A percentile compares a stretch with the other conserved stretches of the same genome.
phyloP scores from a whole-genome alignment of 2,113 vertebrate species.

The Stigmatopora nigra region DNA sequence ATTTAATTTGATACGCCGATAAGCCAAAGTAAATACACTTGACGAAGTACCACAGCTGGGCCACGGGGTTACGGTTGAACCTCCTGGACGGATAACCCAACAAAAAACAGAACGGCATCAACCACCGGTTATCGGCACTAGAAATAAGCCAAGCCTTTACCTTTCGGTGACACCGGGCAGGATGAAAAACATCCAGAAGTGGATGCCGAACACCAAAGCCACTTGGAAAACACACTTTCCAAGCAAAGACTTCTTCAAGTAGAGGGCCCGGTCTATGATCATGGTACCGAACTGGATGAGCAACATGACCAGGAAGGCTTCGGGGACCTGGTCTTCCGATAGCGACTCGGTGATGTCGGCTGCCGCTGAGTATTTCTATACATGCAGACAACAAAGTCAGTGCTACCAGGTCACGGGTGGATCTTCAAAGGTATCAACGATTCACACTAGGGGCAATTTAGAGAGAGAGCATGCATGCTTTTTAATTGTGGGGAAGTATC shows the following conservation, averaged over 20 bases:
- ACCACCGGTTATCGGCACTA: neutral
- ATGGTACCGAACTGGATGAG: slow-evolving; percentile 73
- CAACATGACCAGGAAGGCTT: slow-evolving; percentile 73
- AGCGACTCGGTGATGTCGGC: slow-evolving; percentile 70
- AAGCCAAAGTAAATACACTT: slow-evolving; percentile 69
- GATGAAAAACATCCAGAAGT: slow-evolving; percentile 79
- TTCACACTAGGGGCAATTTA: no score
- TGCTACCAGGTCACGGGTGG: neutral
- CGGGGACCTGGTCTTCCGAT: slow-evolving; percentile 74
- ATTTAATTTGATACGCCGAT: slow-evolving; percentile 69
- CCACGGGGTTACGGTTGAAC: slow-evolving; percentile 62
- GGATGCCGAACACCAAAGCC: slow-evolving; percentile 71
- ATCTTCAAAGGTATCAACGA: no score
- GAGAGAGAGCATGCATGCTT: no score
- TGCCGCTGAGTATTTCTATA: slow-evolving; percentile 66
- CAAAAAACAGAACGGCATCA: neutral
- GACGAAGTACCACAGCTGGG: slow-evolving; percentile 71
- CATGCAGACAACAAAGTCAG: neutral
- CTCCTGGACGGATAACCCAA: slow-evolving; percentile 52
- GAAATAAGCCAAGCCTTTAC: slow-evolving; percentile 28
- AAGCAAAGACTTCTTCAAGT: slow-evolving; percentile 69
- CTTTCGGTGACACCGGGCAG: slow-evolving; percentile 73
- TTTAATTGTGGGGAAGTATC: no score
- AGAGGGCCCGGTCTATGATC: slow-evolving; percentile 71
- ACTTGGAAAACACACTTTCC: slow-evolving; percentile 75